phyloP scores from a whole-genome alignment of 2,888 invertebrate genomes.

The Ectemnius cavifrons region DNA sequence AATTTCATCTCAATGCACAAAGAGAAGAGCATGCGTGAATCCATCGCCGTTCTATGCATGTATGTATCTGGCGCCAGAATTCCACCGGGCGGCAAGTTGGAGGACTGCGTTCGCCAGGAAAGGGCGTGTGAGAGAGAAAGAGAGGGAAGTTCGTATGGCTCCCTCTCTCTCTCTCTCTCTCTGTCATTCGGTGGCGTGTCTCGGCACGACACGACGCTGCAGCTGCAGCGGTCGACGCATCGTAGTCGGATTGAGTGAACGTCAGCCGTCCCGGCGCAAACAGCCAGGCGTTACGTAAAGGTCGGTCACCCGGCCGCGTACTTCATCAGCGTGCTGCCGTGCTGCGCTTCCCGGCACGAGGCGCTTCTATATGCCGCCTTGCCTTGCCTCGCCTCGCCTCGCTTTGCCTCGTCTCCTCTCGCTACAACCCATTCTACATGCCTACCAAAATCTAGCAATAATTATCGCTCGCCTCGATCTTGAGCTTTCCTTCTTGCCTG shows the following conservation, averaged over 20 bases:
- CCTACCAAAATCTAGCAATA: too few species aligned
- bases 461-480: too few species aligned
- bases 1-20: too few species aligned
- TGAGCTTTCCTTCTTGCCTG: too few species aligned
- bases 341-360: slow-evolving; percentile 40
- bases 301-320: slow-evolving; percentile 77
- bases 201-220: slow-evolving; percentile 39
- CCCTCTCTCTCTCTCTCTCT: too few species aligned
- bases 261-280: slow-evolving; percentile 64
- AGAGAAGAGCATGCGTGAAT: too few species aligned
- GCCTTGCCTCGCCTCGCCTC: slow-evolving; percentile 25
- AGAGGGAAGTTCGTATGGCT: not conserved
- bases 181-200: slow-evolving; percentile 11
- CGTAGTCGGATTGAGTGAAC: slow-evolving; percentile 62
- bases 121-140: not conserved
- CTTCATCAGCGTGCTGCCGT: slow-evolving; percentile 54
- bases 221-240: slow-evolving; percentile 53
- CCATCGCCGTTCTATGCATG: too few species aligned
- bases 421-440: not conserved
- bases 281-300: slow-evolving; percentile 76
- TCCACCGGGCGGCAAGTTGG: not conserved
- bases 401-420: slow-evolving; percentile 34
- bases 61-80: slow-evolving; percentile 3
- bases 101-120: not conserved
- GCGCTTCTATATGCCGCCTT: slow-evolving; percentile 15